These are phyloP conservation scores for Venturia canescens DNA, from an alignment of 1,140 invertebrate genomes.

Conservation along the genomic window DNA sequence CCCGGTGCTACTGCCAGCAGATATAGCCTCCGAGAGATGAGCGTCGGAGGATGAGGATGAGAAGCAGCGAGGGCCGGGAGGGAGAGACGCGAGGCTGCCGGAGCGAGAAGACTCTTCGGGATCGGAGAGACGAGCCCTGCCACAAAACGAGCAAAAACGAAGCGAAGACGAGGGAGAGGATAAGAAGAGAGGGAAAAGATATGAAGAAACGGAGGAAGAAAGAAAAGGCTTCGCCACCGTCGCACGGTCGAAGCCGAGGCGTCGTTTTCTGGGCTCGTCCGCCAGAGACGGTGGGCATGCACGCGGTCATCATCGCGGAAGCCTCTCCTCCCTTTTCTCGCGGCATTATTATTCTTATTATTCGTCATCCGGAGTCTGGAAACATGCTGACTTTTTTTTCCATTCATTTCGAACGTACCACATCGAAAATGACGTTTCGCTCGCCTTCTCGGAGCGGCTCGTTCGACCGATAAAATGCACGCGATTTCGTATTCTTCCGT, in stretches of 20 bases:
- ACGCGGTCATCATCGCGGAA: conserved; percentile 16
- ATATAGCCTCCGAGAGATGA: conserved; percentile 11
- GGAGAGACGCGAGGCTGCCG: conserved; percentile 19
- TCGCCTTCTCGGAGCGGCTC: too few relatives aligned
- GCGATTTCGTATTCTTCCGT: too few relatives aligned
- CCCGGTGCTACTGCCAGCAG: conserved; percentile 8
- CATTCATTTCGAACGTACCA: not conserved
- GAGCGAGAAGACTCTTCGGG: conserved; percentile 56
- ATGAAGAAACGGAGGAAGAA: not conserved
- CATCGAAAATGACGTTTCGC: not conserved
- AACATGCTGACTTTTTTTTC: not conserved
- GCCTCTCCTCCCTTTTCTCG: conserved; percentile 5
- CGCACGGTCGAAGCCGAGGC: conserved; percentile 8
- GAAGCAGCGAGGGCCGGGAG: conserved; percentile 3
- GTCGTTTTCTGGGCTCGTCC: conserved; percentile 23
- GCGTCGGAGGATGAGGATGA: conserved; percentile 1
- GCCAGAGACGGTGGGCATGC: conserved; percentile 15
- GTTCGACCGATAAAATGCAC: too few relatives aligned
- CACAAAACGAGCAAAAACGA: conserved; percentile 60
- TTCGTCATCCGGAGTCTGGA: not conserved
- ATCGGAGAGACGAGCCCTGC: conserved; percentile 55
- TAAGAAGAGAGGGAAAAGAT: not conserved
- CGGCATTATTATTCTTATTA: conserved; percentile 10
- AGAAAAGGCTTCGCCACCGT: conserved; percentile 11
- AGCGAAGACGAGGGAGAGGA: conserved; percentile 26